Evolutionary conservation across 2,113 vertebrate genomes (phyloP).

Genomic region (Butorides virescens): DNA sequence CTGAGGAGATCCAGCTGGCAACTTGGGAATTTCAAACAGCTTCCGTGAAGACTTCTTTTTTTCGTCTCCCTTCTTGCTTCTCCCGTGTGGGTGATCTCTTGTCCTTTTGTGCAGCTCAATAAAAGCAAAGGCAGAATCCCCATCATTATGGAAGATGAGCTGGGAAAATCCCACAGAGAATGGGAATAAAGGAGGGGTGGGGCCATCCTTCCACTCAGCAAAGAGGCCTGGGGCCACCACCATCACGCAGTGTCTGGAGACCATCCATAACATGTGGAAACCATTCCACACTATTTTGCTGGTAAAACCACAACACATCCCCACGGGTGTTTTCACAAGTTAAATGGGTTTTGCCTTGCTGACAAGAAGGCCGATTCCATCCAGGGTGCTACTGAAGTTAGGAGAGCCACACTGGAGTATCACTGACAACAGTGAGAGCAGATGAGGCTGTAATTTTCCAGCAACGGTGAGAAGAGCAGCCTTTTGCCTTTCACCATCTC

Average conservation of each 20-base stretch:
- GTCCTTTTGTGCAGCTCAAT: background rate
- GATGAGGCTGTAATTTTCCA: background rate
- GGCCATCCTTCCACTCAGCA: background rate
- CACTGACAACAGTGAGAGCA: background rate
- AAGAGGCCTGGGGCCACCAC: background rate
- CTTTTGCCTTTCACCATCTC: background rate
- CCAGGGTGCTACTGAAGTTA: background rate
- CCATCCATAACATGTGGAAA: background rate
- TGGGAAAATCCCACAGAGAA: background rate
- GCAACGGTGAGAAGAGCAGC: background rate
- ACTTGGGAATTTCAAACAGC: slow-evolving; percentile 11
- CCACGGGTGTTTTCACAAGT: background rate
- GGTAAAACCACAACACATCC: background rate
- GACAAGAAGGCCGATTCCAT: background rate
- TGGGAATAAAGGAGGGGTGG: background rate
- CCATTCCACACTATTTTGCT: background rate
- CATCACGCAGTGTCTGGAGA: background rate
- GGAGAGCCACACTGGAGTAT: background rate
- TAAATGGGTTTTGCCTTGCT: background rate
- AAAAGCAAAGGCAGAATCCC: background rate
- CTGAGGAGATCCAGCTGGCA: background rate
- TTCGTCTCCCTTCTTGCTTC: background rate
- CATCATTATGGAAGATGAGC: background rate
- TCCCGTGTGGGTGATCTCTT: background rate
- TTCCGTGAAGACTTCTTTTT: background rate